Conservation (phyloP, 1,140 invertebrate genomes). For the Pachyrhynchus sulphureomaculatus region DNA sequence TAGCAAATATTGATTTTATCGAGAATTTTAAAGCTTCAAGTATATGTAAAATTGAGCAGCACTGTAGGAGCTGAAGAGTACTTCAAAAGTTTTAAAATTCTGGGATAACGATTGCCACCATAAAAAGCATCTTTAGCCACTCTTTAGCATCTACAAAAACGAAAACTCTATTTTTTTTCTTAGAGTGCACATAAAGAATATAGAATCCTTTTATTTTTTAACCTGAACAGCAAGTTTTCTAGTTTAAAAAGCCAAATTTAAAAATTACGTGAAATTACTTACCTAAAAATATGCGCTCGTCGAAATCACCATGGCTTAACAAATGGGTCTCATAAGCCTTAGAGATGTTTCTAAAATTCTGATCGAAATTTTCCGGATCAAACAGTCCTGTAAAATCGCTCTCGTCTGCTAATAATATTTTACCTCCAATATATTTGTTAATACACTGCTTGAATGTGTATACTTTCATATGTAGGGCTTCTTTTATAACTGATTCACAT, state of each 20-base stretch:
- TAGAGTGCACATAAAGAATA: too few species aligned
- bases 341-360: slow-evolving; percentile 81
- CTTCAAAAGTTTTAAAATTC: too few species aligned
- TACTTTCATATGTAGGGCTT: slow-evolving; percentile 88
- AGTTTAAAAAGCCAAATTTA: background rate
- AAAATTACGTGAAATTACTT: slow-evolving; percentile 25
- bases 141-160: too few species aligned
- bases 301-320: slow-evolving; percentile 90
- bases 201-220: too few species aligned
- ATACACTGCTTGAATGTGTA: slow-evolving; percentile 84
- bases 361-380: slow-evolving; percentile 72
- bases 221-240: too few species aligned
- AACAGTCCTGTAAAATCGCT: slow-evolving; percentile 69
- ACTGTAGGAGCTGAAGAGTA: too few species aligned
- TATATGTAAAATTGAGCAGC: too few species aligned
- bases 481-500: slow-evolving; percentile 76
- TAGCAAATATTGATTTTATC: too few species aligned
- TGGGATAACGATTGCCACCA: too few species aligned
- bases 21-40: too few species aligned
- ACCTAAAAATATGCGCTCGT: slow-evolving; percentile 92
- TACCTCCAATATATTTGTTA: slow-evolving; percentile 76
- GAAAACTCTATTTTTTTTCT: too few species aligned
- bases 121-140: too few species aligned
- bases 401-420: slow-evolving; percentile 67
- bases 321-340: slow-evolving; percentile 90